Percentiles rank a stretch among this genome's conserved stretches.
Conservation (phyloP, 92 coral and sea anemone genomes). For the Galaxea fascicularis region DNA sequence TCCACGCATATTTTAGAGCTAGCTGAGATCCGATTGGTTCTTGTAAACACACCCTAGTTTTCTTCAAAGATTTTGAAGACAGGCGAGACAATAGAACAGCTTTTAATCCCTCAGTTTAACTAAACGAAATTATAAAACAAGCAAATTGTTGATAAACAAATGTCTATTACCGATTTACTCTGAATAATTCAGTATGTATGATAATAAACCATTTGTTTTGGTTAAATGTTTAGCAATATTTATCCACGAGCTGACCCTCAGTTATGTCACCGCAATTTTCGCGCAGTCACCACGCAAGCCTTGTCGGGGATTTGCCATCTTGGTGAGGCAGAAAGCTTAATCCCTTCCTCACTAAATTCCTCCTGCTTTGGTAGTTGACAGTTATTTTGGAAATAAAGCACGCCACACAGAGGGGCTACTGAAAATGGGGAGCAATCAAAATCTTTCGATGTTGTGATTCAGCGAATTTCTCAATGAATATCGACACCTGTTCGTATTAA, state of each 20-base stretch:
- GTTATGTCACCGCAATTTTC: too few relatives aligned
- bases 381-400: background rate
- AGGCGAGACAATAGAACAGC: conserved; percentile 3
- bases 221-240: too few relatives aligned
- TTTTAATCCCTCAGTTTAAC: background rate
- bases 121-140: conserved; percentile 11
- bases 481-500: background rate
- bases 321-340: background rate
- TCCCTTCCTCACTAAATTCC: background rate
- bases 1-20: conserved; percentile 77
- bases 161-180: background rate
- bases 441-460: background rate
- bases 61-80: background rate
- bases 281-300: background rate
- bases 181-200: conserved; percentile 11
- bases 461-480: background rate
- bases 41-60: conserved; percentile 43
- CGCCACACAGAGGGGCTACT: too few relatives aligned
- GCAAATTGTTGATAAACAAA: background rate
- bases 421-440: background rate
- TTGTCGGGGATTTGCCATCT: background rate
- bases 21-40: conserved; percentile 59
- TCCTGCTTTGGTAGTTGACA: background rate
- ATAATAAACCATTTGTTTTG: background rate
- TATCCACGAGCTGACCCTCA: too few relatives aligned